These are phyloP conservation scores for Octodonta nipae DNA, from an alignment of 2,888 invertebrate genomes.

Conservation along the genomic window DNA sequence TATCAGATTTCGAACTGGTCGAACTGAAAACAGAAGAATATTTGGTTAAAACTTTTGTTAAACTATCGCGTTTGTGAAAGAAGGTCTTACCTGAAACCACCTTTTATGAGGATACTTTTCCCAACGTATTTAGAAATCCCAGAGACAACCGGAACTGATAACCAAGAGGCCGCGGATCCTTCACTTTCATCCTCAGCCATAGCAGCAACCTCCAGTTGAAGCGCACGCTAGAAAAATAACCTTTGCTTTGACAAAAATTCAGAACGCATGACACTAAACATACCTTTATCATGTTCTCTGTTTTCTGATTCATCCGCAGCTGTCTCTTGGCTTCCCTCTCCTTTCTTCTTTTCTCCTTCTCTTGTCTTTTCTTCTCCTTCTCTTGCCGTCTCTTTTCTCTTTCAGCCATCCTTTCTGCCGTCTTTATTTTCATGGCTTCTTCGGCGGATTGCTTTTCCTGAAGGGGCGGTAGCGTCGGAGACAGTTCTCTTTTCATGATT, in stretches of 20 bases:
- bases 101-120: slow-evolving; percentile 43
- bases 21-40: background rate
- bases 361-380: slow-evolving; percentile 29
- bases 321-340: slow-evolving; percentile 31
- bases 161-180: slow-evolving; percentile 23
- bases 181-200: slow-evolving; percentile 16
- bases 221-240: slow-evolving; percentile 22
- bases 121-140: slow-evolving; percentile 34
- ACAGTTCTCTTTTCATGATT: too few relatives aligned
- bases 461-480: background rate
- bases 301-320: slow-evolving; percentile 29
- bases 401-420: slow-evolving; percentile 29
- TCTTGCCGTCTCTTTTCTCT: slow-evolving; percentile 29
- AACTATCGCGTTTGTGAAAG: too few relatives aligned
- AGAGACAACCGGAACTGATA: slow-evolving; percentile 25
- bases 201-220: slow-evolving; percentile 23
- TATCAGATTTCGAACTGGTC: background rate
- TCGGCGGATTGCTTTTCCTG: slow-evolving; percentile 23
- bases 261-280: background rate
- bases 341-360: slow-evolving; percentile 30
- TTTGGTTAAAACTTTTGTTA: too few relatives aligned
- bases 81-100: slow-evolving; percentile 25
- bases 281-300: slow-evolving; percentile 36
- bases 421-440: slow-evolving; percentile 24
- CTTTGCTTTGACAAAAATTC: background rate